Percentiles rank a stretch among this genome's conserved stretches.
phyloP scores from a whole-genome alignment of 2,888 invertebrate genomes.

The Amphipoea oculea region DNA sequence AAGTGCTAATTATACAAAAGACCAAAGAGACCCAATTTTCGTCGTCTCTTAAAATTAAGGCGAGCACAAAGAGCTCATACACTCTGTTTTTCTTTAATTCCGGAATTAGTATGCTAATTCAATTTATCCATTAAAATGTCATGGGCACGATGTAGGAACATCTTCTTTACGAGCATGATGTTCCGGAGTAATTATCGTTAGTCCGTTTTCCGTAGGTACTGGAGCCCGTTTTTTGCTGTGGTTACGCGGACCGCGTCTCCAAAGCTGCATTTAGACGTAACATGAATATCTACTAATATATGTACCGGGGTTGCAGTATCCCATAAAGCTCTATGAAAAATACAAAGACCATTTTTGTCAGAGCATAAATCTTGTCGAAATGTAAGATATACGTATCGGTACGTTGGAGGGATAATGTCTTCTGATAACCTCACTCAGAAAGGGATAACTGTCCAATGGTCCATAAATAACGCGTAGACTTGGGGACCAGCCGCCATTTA shows the following conservation, averaged over 20 bases:
- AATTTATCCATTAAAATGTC: constrained; percentile 28
- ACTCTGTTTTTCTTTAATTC: constrained; percentile 51
- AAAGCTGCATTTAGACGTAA: not conserved
- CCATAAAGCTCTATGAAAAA: not conserved
- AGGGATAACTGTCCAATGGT: constrained; percentile 63
- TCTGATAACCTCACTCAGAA: constrained; percentile 64
- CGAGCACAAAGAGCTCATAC: constrained; percentile 17
- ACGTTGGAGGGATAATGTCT: constrained; percentile 60
- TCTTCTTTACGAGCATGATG: not conserved
- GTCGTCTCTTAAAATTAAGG: constrained; percentile 26
- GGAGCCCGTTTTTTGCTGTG: not conserved
- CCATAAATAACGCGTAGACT: constrained; percentile 64
- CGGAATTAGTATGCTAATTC: constrained; percentile 45
- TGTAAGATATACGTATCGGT: constrained; percentile 50
- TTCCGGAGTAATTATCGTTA: not conserved
- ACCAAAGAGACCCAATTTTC: constrained; percentile 18
- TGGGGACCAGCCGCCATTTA: constrained; percentile 45
- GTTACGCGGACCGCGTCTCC: too few species aligned
- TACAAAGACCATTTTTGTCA: constrained; percentile 30
- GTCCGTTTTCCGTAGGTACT: not conserved
- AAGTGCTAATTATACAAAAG: constrained; percentile 17
- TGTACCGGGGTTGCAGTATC: not conserved
- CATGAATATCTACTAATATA: not conserved
- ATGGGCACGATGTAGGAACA: constrained; percentile 3
- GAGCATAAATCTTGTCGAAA: constrained; percentile 48